Evolutionary conservation across 2,113 vertebrate species (phyloP).

Genomic region (Atrichornis clamosus): DNA sequence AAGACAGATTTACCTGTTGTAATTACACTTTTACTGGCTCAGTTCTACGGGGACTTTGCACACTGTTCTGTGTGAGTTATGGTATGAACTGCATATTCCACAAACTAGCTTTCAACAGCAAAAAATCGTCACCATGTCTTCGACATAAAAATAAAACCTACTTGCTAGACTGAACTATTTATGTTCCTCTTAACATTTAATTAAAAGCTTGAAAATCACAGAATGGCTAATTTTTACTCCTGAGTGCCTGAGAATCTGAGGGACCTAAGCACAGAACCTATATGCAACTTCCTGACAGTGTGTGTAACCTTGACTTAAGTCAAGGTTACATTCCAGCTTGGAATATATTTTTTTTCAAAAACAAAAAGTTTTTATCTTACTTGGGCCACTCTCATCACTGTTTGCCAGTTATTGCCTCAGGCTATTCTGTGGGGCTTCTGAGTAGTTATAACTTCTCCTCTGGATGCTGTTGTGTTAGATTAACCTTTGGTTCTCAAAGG

Average conservation of each 20-base stretch:
- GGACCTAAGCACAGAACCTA: not conserved
- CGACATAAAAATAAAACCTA: not conserved
- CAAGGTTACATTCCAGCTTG: not conserved
- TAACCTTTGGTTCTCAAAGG: conserved; percentile 37
- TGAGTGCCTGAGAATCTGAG: not conserved
- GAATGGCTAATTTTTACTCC: not conserved
- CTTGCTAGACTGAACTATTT: not conserved
- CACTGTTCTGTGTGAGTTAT: not conserved
- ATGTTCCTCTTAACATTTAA: not conserved
- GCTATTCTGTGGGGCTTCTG: not conserved
- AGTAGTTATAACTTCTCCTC: conserved; percentile 1
- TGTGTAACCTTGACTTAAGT: not conserved
- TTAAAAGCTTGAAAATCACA: not conserved
- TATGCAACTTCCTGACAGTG: not conserved
- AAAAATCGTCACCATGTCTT: not conserved
- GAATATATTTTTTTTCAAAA: not conserved
- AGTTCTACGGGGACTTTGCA: not conserved
- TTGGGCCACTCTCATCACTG: not conserved
- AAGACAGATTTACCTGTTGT: not conserved
- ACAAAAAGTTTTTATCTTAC: not conserved
- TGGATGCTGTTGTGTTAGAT: conserved; percentile 29
- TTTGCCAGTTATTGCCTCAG: not conserved
- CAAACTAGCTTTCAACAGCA: not conserved
- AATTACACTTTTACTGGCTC: not conserved
- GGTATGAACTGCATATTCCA: not conserved